Evolutionary conservation across 2,888 invertebrate species (phyloP).

Genomic region (Oscheius sp.): DNA sequence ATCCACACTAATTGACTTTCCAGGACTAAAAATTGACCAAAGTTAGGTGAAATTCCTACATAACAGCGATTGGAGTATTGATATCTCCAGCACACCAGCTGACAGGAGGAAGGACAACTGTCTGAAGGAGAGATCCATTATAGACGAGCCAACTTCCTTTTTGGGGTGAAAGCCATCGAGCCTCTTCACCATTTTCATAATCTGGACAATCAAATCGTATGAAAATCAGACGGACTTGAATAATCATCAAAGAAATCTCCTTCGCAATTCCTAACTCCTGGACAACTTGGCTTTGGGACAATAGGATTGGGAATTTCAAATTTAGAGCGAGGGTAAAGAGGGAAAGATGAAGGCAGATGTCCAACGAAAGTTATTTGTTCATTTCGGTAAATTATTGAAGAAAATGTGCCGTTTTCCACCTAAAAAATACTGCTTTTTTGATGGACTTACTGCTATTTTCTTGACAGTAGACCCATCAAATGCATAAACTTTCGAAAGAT

Average conservation of each 20-base stretch:
- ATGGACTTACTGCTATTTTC: too few relatives aligned
- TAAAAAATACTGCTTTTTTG: too few relatives aligned
- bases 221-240: not conserved
- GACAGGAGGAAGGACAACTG: slow-evolving; percentile 25
- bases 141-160: slow-evolving; percentile 39
- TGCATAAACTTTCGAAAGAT: not conserved
- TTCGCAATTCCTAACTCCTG: too few relatives aligned
- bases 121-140: slow-evolving; percentile 33
- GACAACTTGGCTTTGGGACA: too few relatives aligned
- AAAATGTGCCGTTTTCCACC: too few relatives aligned
- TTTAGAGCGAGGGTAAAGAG: too few relatives aligned
- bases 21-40: not conserved
- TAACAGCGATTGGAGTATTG: slow-evolving; percentile 8
- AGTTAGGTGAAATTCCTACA: not conserved
- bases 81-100: slow-evolving; percentile 26
- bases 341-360: too few relatives aligned
- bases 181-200: slow-evolving; percentile 38
- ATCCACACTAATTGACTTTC: not conserved
- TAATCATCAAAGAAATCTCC: not conserved
- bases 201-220: not conserved
- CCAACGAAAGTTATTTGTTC: too few relatives aligned
- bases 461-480: too few relatives aligned
- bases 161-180: slow-evolving; percentile 37
- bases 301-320: too few relatives aligned
- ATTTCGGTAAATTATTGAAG: too few relatives aligned